Evolutionary conservation across 2,113 vertebrate genomes (phyloP).

Genomic region (Myocastor coypus): DNA sequence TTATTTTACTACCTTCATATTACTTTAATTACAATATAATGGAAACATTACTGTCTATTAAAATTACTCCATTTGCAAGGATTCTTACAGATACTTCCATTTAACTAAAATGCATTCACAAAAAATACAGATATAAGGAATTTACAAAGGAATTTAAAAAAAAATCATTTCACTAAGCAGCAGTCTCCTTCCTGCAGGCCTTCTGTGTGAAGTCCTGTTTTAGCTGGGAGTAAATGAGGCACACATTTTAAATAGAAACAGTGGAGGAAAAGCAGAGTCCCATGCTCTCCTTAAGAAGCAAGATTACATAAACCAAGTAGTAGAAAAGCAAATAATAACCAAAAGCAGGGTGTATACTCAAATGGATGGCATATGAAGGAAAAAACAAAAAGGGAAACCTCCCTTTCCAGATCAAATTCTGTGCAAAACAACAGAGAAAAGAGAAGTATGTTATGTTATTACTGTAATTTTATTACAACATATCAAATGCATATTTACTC

Average conservation of each 20-base stretch:
- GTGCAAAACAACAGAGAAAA: neutral
- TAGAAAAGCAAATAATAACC: neutral
- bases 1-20: slow-evolving; percentile 30
- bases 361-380: neutral
- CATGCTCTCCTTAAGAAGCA: neutral
- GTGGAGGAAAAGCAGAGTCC: neutral
- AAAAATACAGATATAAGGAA: slow-evolving; percentile 32
- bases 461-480: slow-evolving; percentile 44
- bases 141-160: slow-evolving; percentile 17
- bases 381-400: neutral
- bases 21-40: slow-evolving; percentile 39
- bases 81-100: neutral
- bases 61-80: slow-evolving; percentile 3
- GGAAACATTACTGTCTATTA: slow-evolving; percentile 32
- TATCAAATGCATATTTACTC: slow-evolving; percentile 44
- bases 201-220: neutral
- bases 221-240: neutral
- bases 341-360: neutral
- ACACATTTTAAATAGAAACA: neutral
- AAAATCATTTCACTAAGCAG: neutral
- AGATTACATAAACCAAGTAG: neutral
- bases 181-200: neutral
- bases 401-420: neutral
- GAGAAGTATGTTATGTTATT: slow-evolving; percentile 10
- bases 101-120: slow-evolving; percentile 49